Evolutionary conservation across 2,113 vertebrate genomes (phyloP).

Genomic region (Chaetura pelagica): DNA sequence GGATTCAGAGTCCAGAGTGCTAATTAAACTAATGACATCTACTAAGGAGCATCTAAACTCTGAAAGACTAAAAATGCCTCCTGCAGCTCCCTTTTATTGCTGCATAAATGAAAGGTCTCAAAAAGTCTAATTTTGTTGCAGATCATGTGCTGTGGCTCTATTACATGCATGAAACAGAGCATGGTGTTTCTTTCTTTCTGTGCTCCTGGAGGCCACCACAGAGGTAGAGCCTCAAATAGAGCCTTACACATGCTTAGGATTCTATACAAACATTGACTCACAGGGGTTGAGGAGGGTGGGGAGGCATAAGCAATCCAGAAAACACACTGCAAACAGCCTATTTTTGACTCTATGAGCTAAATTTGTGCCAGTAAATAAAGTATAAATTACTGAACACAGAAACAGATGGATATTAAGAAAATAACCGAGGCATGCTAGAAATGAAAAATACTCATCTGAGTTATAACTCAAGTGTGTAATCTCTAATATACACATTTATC

Average conservation of each 20-base stretch:
- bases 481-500: conserved; percentile 33
- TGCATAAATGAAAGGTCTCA: not conserved
- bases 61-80: not conserved
- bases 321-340: not conserved
- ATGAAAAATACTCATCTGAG: not conserved
- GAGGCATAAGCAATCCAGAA: not conserved
- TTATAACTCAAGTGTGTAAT: not conserved
- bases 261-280: not conserved
- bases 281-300: not conserved
- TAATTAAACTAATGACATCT: too few species aligned
- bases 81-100: not conserved
- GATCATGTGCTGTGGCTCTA: rapidly evolving
- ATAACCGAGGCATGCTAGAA: conserved; percentile 10
- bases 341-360: not conserved
- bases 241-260: not conserved
- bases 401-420: conserved; percentile 56
- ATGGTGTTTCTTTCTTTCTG: rapidly evolving
- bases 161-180: not conserved
- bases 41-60: not conserved
- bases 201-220: not conserved
- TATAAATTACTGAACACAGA: conserved; percentile 18
- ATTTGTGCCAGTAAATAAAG: conserved; percentile 32
- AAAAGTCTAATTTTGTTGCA: not conserved
- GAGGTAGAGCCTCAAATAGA: not conserved
- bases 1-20: too few species aligned